phyloP scores from a whole-genome alignment of 2,888 invertebrate genomes.

The Leptinotarsa juncta region DNA sequence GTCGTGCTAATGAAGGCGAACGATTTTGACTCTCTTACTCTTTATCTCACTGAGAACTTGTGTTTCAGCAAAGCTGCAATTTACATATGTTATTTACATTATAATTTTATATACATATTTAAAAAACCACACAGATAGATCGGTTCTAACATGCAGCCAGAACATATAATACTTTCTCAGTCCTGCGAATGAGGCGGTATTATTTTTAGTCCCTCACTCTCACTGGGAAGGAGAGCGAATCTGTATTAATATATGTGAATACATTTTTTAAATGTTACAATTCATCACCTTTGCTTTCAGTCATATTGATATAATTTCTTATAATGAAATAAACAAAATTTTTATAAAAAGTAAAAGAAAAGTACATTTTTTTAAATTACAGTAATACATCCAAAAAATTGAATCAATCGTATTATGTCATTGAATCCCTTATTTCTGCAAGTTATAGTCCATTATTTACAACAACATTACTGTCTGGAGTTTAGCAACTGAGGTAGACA shows the following conservation, averaged over 20 bases:
- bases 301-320: background rate
- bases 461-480: too few relatives aligned
- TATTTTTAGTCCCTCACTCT: background rate
- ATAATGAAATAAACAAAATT: background rate
- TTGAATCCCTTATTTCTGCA: too few relatives aligned
- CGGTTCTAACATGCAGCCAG: background rate
- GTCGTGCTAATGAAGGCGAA: background rate
- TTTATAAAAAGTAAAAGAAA: background rate
- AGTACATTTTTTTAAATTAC: background rate
- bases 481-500: too few relatives aligned
- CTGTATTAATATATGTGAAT: background rate
- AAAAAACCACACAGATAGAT: background rate
- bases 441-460: too few relatives aligned
- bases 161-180: background rate
- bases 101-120: background rate
- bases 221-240: background rate
- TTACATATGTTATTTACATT: background rate
- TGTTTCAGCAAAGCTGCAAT: background rate
- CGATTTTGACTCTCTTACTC: background rate
- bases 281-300: background rate
- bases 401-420: too few relatives aligned
- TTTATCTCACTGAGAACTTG: background rate
- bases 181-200: background rate
- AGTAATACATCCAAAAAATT: background rate
- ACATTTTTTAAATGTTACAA: background rate